phyloP scores from a whole-genome alignment of 2,888 invertebrate species.

The Xanthorhoe designata region DNA sequence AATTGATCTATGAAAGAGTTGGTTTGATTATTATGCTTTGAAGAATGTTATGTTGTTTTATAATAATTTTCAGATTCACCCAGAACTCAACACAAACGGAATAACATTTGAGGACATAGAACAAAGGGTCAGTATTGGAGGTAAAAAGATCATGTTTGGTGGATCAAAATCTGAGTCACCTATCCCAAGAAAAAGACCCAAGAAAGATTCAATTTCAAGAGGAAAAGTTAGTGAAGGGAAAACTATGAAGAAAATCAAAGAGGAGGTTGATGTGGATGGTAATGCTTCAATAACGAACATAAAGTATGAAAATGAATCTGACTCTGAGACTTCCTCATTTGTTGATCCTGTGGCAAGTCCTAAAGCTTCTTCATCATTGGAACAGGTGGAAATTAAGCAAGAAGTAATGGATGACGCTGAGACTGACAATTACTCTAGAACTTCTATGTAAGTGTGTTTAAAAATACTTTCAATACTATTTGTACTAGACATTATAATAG shows the following conservation, averaged over 20 bases:
- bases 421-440: slow-evolving; percentile 56
- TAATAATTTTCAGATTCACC: slow-evolving; percentile 84
- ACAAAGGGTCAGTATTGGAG: slow-evolving; percentile 85
- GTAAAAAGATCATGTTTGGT: slow-evolving; percentile 80
- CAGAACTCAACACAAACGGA: slow-evolving; percentile 91
- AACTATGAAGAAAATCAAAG: slow-evolving; percentile 65
- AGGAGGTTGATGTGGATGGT: slow-evolving; percentile 69
- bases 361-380: slow-evolving; percentile 66
- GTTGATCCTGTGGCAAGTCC: slow-evolving; percentile 77
- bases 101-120: slow-evolving; percentile 88
- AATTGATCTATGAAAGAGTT: too few relatives aligned
- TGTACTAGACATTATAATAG: too few relatives aligned
- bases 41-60: background rate
- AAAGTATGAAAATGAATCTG: slow-evolving; percentile 66
- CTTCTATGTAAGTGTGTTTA: slow-evolving; percentile 60
- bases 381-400: slow-evolving; percentile 70
- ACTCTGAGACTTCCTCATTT: slow-evolving; percentile 81
- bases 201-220: slow-evolving; percentile 65
- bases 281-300: slow-evolving; percentile 74
- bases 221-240: slow-evolving; percentile 59
- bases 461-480: background rate
- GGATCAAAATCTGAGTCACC: slow-evolving; percentile 68
- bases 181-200: slow-evolving; percentile 67
- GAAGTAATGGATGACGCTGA: slow-evolving; percentile 60
- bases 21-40: too few relatives aligned